Base-by-base conservation (phyloP, 2,888 invertebrate species). In the Amphipyra tragopoginis region DNA sequence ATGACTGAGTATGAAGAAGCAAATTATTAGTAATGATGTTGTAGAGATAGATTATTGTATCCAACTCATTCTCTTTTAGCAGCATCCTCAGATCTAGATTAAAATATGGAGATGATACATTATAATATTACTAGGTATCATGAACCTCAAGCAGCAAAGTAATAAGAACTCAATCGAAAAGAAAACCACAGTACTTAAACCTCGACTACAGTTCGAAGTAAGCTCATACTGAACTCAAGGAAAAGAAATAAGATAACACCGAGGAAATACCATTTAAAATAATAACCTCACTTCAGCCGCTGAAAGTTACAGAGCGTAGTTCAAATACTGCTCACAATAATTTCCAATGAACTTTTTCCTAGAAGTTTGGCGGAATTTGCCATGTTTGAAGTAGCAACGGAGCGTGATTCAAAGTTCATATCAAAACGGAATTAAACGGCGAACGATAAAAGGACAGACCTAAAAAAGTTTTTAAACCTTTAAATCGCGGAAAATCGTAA, bases 401-500 rank as follows among this genome's bases (percentile, higher is more conserved):
- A 51, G 15, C 48, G 44, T 50, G 33, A 36, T 50, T 42, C 5
- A n/a, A 72, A 66, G 55, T 75, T 65, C 38, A 44, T 40, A 33
- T 49, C 43, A 55, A 61, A 56, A 65, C 49, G 13, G 53, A 63
- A 72, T 69, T 59, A 38, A 58, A 65, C 36, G 50, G 34, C 45
- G 40, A 54, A 48, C 38, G 43, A 52, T 55, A 48, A 44, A 65
- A 66, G 29, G 34, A 45, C 51, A 44, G 53, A 50, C 15, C 53
- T 43, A 21, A 39, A 15, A 39, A 63, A 68, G 15, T 63, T 67
- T 56, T 54, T 14, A 43, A 36, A 50, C 33, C 29, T 33, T 40
- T 40, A 21, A 50, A 42, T 50, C 5, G 29, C 9, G 13, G 47
- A 44, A 66, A 66, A 56, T 33, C 14, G 14, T 44, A 33, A 44